Conservation (phyloP, 2,888 invertebrate genomes). For the Patella ulyssiponensis region DNA sequence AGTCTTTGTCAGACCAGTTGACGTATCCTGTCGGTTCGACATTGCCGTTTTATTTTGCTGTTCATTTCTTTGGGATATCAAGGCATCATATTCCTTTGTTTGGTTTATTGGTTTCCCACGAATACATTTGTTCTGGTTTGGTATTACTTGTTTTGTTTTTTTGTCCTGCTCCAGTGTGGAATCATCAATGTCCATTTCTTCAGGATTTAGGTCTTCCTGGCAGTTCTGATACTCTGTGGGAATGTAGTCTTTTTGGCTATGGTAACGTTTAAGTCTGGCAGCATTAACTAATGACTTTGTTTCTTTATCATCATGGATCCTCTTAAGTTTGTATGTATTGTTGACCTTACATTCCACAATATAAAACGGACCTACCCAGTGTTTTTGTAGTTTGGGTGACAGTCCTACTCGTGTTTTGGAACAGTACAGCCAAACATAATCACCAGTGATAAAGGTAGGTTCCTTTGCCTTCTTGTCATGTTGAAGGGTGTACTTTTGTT, state of each 20-base stretch:
- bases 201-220: too few relatives aligned
- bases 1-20: too few relatives aligned
- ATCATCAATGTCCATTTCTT: too few relatives aligned
- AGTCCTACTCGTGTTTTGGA: not conserved
- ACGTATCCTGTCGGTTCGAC: too few relatives aligned
- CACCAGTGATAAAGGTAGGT: constrained; percentile 9
- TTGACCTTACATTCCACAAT: constrained; percentile 9
- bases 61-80: too few relatives aligned
- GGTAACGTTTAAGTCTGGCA: constrained; percentile 6
- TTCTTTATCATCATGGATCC: not conserved
- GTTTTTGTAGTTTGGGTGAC: constrained; percentile 10
- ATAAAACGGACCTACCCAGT: constrained; percentile 19
- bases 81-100: too few relatives aligned
- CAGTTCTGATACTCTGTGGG: too few relatives aligned
- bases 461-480: constrained; percentile 17
- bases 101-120: too few relatives aligned
- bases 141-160: too few relatives aligned
- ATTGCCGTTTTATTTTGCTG: too few relatives aligned
- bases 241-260: not conserved
- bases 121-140: too few relatives aligned
- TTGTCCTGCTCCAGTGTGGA: not conserved
- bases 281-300: constrained; percentile 16
- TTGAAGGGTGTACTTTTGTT: constrained; percentile 3
- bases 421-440: constrained; percentile 9
- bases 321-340: not conserved